Evolutionary conservation across 1,140 invertebrate genomes (phyloP).

Genomic region (Pollicipes pollicipes): DNA sequence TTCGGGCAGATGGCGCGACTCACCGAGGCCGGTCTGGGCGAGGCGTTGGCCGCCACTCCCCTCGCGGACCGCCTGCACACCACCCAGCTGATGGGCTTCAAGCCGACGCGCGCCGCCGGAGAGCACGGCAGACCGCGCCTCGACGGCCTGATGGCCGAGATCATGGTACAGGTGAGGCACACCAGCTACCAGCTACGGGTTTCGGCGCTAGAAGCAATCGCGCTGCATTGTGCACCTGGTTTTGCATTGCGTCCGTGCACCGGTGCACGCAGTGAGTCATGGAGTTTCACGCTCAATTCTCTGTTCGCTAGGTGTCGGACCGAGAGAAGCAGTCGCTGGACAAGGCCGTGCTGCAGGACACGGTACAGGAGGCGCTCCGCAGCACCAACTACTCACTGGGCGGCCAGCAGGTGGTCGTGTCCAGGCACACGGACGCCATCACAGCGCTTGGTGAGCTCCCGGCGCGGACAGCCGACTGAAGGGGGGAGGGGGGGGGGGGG

Average conservation of each 20-base stretch:
- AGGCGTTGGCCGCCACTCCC: conserved; percentile 12
- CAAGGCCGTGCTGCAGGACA: neutral
- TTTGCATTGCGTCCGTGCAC: too few relatives aligned
- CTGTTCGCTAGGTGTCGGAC: neutral
- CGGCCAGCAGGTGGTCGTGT: neutral
- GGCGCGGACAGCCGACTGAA: too few relatives aligned
- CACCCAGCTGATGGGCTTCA: neutral
- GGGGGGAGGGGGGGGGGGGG: too few relatives aligned
- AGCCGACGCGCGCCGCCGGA: neutral
- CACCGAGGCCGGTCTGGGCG: conserved; percentile 13
- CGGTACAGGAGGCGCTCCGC: neutral
- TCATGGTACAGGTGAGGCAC: conserved; percentile 14
- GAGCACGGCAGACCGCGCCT: neutral
- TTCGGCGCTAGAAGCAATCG: too few relatives aligned
- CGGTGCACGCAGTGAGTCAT: too few relatives aligned
- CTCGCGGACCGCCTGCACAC: conserved; percentile 7
- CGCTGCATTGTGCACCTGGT: too few relatives aligned
- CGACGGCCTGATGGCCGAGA: conserved; percentile 16
- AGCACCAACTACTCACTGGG: conserved; percentile 3
- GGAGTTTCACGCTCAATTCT: too few relatives aligned
- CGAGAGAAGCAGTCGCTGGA: neutral
- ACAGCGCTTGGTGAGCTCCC: conserved; percentile 5
- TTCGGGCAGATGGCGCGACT: conserved; percentile 13
- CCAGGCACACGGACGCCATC: neutral
- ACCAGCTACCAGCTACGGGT: too few relatives aligned